Conservation (phyloP, 2,113 vertebrate genomes). For the Nanorana parkeri region DNA sequence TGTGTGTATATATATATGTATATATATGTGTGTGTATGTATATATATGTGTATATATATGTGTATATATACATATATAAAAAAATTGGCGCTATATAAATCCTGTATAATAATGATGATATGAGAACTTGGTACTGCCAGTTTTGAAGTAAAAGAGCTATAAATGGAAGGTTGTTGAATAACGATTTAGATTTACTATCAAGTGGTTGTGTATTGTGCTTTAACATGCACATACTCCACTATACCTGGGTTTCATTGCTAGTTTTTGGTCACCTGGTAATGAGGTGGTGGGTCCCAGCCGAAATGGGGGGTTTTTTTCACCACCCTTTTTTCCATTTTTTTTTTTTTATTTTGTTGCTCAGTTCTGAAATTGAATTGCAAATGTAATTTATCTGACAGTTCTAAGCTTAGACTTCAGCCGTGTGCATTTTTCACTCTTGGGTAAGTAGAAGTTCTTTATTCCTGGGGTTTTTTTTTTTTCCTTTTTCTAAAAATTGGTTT, state of each 20-base stretch:
- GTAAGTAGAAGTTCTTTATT: constrained; percentile 7
- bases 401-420: not conserved
- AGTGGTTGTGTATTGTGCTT: not conserved
- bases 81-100: no score
- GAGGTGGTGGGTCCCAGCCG: not conserved
- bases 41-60: no score
- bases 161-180: not conserved
- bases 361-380: constrained; percentile 21
- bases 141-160: not conserved
- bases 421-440: not conserved
- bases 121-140: no score
- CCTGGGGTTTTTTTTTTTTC: constrained; percentile 13
- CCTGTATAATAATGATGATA: no score
- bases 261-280: not conserved
- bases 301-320: not conserved
- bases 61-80: no score
- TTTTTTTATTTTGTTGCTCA: not conserved
- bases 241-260: not conserved
- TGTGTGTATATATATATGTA: no score
- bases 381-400: constrained; percentile 15
- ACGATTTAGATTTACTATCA: not conserved
- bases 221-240: constrained; percentile 3
- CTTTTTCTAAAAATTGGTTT: constrained; percentile 29
- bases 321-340: no score
- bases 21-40: no score